Conservation (phyloP, 2,113 vertebrate genomes). For the Strix aluco region DNA sequence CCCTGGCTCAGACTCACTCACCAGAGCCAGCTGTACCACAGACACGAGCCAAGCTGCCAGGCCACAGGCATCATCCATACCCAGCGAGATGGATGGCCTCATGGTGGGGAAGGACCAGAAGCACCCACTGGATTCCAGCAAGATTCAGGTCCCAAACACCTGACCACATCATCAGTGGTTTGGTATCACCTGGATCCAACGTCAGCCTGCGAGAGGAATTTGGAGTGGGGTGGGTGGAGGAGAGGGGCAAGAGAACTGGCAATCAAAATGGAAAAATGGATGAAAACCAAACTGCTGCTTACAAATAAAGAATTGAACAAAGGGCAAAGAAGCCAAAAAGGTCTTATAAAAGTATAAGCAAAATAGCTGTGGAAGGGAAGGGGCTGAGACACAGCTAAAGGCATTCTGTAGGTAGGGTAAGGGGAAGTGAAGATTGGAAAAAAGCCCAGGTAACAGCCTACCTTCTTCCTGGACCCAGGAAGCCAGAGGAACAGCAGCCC, state of each 20-base stretch:
- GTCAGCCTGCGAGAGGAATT: neutral
- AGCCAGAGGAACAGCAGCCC: neutral
- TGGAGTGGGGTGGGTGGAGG: neutral
- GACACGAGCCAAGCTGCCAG: neutral
- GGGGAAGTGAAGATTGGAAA: neutral
- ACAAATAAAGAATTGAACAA: neutral
- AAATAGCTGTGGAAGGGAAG: neutral
- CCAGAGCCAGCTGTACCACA: neutral
- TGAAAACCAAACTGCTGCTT: neutral
- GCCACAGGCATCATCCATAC: neutral
- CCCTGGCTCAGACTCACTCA: neutral
- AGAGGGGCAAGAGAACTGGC: neutral
- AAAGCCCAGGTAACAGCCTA: neutral
- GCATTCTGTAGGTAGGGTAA: neutral
- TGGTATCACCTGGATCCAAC: neutral
- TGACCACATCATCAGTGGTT: neutral
- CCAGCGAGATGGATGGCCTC: accelerated
- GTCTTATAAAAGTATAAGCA: neutral
- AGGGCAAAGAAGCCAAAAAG: neutral
- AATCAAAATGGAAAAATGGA: neutral
- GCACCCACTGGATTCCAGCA: neutral
- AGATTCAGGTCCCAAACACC: neutral
- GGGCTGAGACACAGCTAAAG: neutral
- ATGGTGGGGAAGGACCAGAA: neutral
- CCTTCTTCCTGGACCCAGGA: neutral